phyloP scores from a whole-genome alignment of 2,888 invertebrate species.

The Labia minor region DNA sequence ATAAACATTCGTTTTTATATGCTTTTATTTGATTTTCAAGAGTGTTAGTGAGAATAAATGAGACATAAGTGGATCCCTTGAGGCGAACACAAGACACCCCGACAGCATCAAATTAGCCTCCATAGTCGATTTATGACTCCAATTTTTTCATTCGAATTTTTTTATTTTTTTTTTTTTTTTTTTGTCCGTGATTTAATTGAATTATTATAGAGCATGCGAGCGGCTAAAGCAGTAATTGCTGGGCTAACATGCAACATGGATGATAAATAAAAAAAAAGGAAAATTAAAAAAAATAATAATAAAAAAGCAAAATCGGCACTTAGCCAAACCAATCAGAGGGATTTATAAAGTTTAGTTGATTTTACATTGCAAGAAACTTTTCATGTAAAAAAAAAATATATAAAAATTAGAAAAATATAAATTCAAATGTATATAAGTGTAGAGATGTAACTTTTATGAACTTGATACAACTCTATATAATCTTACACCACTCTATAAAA shows the following conservation, averaged over 20 bases:
- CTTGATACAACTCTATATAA: no score
- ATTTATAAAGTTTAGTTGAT: neutral
- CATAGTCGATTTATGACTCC: neutral
- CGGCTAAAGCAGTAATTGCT: conserved; percentile 3
- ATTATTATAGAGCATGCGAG: conserved; percentile 13
- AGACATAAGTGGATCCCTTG: conserved; percentile 2
- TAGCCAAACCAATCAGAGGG: neutral
- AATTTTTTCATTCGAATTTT: neutral
- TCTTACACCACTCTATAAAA: no score
- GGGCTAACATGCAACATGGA: conserved; percentile 6
- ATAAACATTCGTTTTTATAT: no score
- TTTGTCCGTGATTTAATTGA: conserved; percentile 6
- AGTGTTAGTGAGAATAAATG: neutral
- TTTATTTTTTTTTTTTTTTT: neutral
- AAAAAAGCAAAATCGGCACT: neutral
- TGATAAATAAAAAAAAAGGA: neutral
- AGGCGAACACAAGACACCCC: conserved; percentile 13
- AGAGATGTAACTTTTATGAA: no score
- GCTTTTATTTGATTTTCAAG: no score
- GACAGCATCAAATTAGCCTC: conserved; percentile 13
- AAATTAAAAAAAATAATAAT: no score
- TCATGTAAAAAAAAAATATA: no score
- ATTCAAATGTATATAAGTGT: no score
- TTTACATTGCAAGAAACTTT: no score
- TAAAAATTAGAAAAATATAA: no score